These are phyloP conservation scores for Nemurella pictetii DNA, from an alignment of 2,888 invertebrate species.

Conservation along the genomic window DNA sequence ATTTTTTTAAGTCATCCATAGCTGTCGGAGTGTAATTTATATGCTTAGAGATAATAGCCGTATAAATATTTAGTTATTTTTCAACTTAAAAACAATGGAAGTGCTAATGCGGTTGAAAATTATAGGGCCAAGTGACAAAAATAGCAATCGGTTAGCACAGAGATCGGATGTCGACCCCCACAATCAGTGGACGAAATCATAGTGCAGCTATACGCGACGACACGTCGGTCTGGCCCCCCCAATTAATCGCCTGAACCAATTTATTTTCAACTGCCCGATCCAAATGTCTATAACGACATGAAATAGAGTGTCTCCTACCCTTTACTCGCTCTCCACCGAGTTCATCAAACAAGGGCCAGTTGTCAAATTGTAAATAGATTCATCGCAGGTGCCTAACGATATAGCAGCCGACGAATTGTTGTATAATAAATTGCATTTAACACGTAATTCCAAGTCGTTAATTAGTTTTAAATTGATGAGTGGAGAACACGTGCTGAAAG, in stretches of 20 bases:
- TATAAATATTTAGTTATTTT: too few relatives aligned
- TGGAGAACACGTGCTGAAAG: conserved; percentile 21
- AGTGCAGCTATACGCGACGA: too few relatives aligned
- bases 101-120: too few relatives aligned
- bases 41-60: too few relatives aligned
- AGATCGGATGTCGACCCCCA: too few relatives aligned
- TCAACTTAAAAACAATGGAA: too few relatives aligned
- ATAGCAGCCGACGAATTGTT: not conserved
- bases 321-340: not conserved
- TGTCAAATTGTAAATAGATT: not conserved
- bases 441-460: conserved; percentile 29
- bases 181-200: too few relatives aligned
- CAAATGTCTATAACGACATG: not conserved
- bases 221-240: not conserved
- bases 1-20: not conserved
- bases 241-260: not conserved
- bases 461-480: conserved; percentile 32
- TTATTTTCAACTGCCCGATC: not conserved
- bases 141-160: too few relatives aligned
- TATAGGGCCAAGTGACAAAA: too few relatives aligned
- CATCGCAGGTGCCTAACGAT: not conserved
- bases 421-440: conserved; percentile 24
- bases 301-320: not conserved
- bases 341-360: not conserved
- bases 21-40: not conserved